Conservation (phyloP, 2,888 invertebrate species). For the Idaea aversata region DNA sequence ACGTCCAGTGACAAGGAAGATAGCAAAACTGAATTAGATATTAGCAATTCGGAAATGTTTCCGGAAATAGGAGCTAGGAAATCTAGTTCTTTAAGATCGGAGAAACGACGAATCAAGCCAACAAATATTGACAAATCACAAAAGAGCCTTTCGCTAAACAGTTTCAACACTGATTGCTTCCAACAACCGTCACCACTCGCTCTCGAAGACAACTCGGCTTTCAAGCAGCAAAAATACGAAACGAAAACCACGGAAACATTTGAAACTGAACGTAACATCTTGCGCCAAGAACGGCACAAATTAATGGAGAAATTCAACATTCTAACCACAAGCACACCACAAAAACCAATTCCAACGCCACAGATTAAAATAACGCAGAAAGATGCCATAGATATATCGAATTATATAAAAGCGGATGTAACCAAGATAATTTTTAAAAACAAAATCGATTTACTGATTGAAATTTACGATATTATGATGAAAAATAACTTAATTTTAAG, state of each 20-base stretch:
- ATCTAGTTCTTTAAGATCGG: slow-evolving; percentile 57
- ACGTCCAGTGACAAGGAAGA: slow-evolving; percentile 53
- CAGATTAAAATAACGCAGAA: slow-evolving; percentile 42
- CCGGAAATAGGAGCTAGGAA: slow-evolving; percentile 69
- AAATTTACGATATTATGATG: slow-evolving; percentile 81
- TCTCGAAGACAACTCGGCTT: slow-evolving; percentile 62
- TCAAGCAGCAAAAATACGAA: slow-evolving; percentile 57
- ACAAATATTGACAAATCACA: slow-evolving; percentile 66
- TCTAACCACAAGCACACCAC: slow-evolving; percentile 55
- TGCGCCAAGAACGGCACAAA: slow-evolving; percentile 69
- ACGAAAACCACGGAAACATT: slow-evolving; percentile 54
- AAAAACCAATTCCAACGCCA: slow-evolving; percentile 53
- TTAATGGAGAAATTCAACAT: slow-evolving; percentile 73
- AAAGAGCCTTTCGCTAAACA: slow-evolving; percentile 60
- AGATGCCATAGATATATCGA: background rate
- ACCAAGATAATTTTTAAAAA: slow-evolving; percentile 71
- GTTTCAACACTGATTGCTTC: slow-evolving; percentile 60
- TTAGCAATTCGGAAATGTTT: slow-evolving; percentile 65
- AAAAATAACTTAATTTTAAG: slow-evolving; percentile 83
- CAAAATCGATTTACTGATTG: slow-evolving; percentile 76
- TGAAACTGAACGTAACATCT: slow-evolving; percentile 63
- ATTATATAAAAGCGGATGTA: slow-evolving; percentile 60
- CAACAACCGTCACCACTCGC: slow-evolving; percentile 53
- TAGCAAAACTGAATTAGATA: slow-evolving; percentile 51
- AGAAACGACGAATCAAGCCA: slow-evolving; percentile 75